phyloP scores from a whole-genome alignment of 1,140 invertebrate genomes.

The Drosophila rufa region DNA sequence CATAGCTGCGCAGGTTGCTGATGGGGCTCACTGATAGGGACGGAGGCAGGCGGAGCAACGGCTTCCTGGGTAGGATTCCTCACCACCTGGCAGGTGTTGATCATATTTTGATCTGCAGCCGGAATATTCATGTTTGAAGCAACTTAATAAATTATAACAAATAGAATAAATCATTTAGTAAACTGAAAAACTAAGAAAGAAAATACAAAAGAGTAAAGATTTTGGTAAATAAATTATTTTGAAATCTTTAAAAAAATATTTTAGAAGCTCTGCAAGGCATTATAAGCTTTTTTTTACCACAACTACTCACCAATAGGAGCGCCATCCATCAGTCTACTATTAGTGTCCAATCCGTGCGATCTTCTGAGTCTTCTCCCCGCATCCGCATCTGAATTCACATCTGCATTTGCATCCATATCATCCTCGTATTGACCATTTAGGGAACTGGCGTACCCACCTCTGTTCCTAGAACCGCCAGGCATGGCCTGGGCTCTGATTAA shows the following conservation, averaged over 20 bases:
- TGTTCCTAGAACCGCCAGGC: conserved; percentile 6
- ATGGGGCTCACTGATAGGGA: neutral
- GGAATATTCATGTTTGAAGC: neutral
- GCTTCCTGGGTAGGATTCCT: neutral
- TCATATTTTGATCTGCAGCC: neutral
- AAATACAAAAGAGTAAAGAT: too few relatives aligned
- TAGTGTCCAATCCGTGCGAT: neutral
- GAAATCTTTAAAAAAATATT: too few relatives aligned
- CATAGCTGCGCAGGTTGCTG: neutral
- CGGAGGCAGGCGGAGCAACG: neutral
- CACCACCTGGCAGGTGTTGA: neutral
- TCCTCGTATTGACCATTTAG: neutral
- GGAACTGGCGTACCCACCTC: neutral
- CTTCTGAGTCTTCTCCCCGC: neutral
- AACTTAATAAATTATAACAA: too few relatives aligned
- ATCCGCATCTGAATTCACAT: neutral
- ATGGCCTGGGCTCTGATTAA: conserved; percentile 24
- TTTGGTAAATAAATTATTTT: neutral
- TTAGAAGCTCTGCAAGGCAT: too few relatives aligned
- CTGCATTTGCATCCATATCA: neutral
- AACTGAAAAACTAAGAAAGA: too few relatives aligned
- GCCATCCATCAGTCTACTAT: neutral
- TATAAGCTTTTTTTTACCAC: neutral
- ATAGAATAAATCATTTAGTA: neutral
- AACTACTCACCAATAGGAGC: conserved; percentile 6